A percentile compares a stretch with the other conserved stretches of the same genome.
phyloP scores from a whole-genome alignment of 2,113 vertebrate genomes.

The Mungos mungo region DNA sequence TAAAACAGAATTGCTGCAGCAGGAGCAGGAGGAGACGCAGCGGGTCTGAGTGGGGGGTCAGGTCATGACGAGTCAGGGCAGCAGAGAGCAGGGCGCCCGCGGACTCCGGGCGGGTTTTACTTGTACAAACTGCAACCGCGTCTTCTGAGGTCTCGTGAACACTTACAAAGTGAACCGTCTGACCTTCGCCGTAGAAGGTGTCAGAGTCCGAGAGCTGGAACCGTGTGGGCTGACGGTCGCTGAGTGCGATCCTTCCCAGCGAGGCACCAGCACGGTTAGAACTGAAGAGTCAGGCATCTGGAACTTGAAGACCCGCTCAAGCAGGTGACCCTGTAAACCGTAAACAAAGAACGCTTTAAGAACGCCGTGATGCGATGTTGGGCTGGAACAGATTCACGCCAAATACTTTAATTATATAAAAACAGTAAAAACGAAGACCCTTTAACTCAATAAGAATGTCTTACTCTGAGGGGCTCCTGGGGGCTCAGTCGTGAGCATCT shows the following conservation, averaged over 20 bases:
- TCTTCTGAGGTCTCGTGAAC: not conserved
- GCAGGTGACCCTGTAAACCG: not conserved
- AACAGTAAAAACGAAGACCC: not conserved
- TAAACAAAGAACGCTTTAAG: rapidly evolving
- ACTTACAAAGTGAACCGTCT: too few relatives aligned
- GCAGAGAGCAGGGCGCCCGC: not conserved
- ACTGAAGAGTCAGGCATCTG: rapidly evolving
- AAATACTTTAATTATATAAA: not conserved
- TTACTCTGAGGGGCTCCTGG: too few relatives aligned
- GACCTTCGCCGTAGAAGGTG: not conserved
- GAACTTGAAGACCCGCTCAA: not conserved
- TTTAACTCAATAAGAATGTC: not conserved
- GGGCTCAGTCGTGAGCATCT: too few relatives aligned
- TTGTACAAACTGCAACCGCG: rapidly evolving
- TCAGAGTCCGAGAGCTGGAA: not conserved
- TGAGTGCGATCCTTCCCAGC: not conserved
- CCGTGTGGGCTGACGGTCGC: rapidly evolving
- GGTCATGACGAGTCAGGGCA: not conserved
- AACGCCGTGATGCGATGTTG: too few relatives aligned
- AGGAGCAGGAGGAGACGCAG: rapidly evolving
- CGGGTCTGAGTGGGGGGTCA: too few relatives aligned
- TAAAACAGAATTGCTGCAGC: not conserved
- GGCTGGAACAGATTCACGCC: not conserved
- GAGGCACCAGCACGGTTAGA: not conserved
- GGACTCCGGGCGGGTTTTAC: not conserved